Conservation (phyloP, 2,888 invertebrate species). For the Piscicola geometra region DNA sequence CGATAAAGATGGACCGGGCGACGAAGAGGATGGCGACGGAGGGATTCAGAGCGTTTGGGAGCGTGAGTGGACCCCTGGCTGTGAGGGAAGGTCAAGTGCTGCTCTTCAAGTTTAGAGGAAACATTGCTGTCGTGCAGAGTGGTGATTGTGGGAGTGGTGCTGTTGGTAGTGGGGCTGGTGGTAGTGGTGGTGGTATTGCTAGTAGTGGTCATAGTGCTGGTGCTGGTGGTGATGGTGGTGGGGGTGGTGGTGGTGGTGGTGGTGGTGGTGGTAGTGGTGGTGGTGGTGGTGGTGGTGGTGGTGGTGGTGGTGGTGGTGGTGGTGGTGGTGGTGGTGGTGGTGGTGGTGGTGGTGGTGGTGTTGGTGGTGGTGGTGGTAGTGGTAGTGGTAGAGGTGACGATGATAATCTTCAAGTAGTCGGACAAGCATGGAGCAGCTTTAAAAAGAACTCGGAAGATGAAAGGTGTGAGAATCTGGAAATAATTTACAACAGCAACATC, state of each 20-base stretch:
- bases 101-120: conserved; percentile 50
- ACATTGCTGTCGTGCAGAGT: conserved; percentile 42
- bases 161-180: not conserved
- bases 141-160: not conserved
- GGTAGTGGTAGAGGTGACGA: not conserved
- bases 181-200: not conserved
- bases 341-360: too few relatives aligned
- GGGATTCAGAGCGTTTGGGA: conserved; percentile 48
- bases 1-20: conserved; percentile 44
- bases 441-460: not conserved
- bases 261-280: not conserved
- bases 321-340: too few relatives aligned
- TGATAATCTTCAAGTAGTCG: not conserved
- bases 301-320: not conserved
- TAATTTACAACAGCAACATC: conserved; percentile 49
- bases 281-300: not conserved
- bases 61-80: conserved; percentile 46
- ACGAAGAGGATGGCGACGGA: conserved; percentile 41
- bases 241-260: not conserved
- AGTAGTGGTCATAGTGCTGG: not conserved
- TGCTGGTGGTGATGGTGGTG: not conserved
- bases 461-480: conserved; percentile 20
- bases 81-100: conserved; percentile 51
- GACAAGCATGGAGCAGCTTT: not conserved
- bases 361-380: not conserved